A percentile compares a stretch with the other conserved stretches of the same genome.
Conservation (phyloP, 2,888 invertebrate species). For the Nasonovia ribisnigri region DNA sequence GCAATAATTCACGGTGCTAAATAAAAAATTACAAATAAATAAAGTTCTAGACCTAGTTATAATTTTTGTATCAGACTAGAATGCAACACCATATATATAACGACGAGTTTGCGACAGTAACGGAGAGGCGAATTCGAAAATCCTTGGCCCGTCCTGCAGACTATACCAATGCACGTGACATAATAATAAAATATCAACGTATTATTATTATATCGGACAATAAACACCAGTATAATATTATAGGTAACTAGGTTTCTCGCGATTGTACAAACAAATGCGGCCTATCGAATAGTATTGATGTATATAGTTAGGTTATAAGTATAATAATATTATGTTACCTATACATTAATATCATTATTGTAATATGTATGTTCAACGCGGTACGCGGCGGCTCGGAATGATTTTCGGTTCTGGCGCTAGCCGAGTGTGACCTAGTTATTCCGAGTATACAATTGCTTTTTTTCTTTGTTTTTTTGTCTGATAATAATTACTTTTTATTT, state of each 20-base stretch:
- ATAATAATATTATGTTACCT: background rate
- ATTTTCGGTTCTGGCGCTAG: slow-evolving; percentile 14
- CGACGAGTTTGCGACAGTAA: background rate
- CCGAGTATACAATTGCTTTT: slow-evolving; percentile 54
- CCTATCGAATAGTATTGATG: background rate
- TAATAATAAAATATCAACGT: background rate
- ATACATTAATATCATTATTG: slow-evolving; percentile 1
- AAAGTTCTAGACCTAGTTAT: background rate
- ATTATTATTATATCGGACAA: background rate
- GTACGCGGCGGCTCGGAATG: slow-evolving; percentile 21
- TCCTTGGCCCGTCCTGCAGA: background rate
- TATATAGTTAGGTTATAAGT: background rate
- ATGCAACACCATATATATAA: background rate
- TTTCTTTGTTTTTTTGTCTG: slow-evolving; percentile 44
- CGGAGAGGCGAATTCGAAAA: background rate
- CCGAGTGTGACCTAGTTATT: slow-evolving; percentile 50
- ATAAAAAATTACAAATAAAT: background rate
- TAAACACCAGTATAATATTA: background rate
- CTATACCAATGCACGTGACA: background rate
- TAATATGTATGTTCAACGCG: background rate
- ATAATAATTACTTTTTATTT: slow-evolving; percentile 61
- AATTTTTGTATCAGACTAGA: background rate
- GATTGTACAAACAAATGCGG: background rate
- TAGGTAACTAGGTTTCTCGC: background rate
- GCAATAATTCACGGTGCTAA: background rate